Percentiles rank a stretch among this genome's conserved stretches.
phyloP scores from a whole-genome alignment of 2,113 vertebrate species.

The Ictalurus furcatus region DNA sequence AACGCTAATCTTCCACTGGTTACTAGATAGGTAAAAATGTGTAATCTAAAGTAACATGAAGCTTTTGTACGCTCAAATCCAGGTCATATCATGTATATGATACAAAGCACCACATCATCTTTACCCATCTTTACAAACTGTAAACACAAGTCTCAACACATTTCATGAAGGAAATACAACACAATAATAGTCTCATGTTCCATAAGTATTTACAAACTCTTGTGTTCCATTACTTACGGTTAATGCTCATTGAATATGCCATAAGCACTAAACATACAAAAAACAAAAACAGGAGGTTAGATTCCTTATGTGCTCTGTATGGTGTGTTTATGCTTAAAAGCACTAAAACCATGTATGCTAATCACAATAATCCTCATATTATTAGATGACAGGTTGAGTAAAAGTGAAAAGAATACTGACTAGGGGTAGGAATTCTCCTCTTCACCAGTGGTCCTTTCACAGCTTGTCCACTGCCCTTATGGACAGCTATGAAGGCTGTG shows the following conservation, averaged over 20 bases:
- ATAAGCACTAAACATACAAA: not conserved
- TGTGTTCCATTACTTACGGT: not conserved
- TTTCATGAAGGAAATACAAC: not conserved
- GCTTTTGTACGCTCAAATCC: not conserved
- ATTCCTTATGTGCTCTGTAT: not conserved
- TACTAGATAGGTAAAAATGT: not conserved
- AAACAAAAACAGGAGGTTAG: not conserved
- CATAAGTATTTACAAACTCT: not conserved
- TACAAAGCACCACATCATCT: not conserved
- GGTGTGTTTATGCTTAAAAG: not conserved
- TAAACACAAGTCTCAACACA: too few relatives aligned
- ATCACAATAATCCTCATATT: too few relatives aligned
- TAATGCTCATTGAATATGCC: too few relatives aligned
- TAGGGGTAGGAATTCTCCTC: slow-evolving; percentile 34
- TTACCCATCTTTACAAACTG: not conserved
- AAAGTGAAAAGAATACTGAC: slow-evolving; percentile 1
- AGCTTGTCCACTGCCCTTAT: slow-evolving; percentile 45
- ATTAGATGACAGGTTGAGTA: too few relatives aligned
- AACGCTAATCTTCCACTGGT: not conserved
- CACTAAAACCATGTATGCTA: not conserved
- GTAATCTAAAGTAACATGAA: not conserved
- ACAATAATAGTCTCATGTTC: not conserved
- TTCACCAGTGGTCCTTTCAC: slow-evolving; percentile 48
- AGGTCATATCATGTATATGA: not conserved
- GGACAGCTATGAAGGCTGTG: slow-evolving; percentile 41